Percentiles rank a stretch among this genome's conserved stretches.
Evolutionary conservation across 2,888 invertebrate species (phyloP).

Genomic region (Pollenia griseotomentosa): DNA sequence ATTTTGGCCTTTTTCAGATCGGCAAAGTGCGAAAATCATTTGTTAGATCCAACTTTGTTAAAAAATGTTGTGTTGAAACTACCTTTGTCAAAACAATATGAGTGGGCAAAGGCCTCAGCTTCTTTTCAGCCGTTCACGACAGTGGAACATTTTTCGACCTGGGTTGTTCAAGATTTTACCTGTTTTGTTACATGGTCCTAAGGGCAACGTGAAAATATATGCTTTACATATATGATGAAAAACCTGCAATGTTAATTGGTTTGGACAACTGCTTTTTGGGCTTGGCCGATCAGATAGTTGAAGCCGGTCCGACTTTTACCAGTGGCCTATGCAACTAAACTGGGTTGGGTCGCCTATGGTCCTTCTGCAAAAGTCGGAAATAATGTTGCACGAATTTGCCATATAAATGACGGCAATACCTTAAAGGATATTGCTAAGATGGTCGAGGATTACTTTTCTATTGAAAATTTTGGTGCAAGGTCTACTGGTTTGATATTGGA

Average conservation of each 20-base stretch:
- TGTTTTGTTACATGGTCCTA: too few relatives aligned
- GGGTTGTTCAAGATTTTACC: too few relatives aligned
- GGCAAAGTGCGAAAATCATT: too few relatives aligned
- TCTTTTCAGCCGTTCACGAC: too few relatives aligned
- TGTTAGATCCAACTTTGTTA: too few relatives aligned
- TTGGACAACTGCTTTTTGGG: conserved; percentile 23
- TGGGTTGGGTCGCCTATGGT: conserved; percentile 63
- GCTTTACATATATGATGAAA: conserved; percentile 6
- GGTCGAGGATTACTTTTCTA: conserved; percentile 48
- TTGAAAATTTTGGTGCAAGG: conserved; percentile 57
- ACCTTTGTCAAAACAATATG: conserved; percentile 16
- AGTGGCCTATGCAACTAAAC: conserved; percentile 44
- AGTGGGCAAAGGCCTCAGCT: too few relatives aligned
- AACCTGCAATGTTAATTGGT: conserved; percentile 37
- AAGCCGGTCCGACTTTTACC: conserved; percentile 23
- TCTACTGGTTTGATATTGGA: conserved; percentile 17
- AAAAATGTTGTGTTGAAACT: not conserved
- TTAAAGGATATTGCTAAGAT: conserved; percentile 34
- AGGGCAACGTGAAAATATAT: too few relatives aligned
- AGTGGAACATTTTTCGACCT: too few relatives aligned
- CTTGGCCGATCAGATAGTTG: conserved; percentile 15
- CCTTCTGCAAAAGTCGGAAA: not conserved
- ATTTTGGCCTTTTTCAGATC: too few relatives aligned
- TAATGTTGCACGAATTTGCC: conserved; percentile 27
- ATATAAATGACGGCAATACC: conserved; percentile 28